Evolutionary conservation across 2,888 invertebrate genomes (phyloP).

Genomic region (Phorcus lineatus): DNA sequence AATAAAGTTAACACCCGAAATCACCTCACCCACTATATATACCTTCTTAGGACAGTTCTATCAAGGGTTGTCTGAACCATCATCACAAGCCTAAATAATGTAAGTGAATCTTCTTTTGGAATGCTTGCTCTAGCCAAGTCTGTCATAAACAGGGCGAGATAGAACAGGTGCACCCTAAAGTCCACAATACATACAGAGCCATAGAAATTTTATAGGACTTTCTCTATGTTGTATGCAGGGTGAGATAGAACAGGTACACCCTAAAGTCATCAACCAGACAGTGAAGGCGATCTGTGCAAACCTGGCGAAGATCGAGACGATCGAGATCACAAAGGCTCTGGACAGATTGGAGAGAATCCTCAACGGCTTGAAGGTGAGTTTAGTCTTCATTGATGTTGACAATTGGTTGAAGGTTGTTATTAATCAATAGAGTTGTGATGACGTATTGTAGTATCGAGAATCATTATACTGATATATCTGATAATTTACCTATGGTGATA

Average conservation of each 20-base stretch:
- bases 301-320: conserved; percentile 91
- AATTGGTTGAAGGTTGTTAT: neutral
- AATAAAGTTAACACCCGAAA: too few relatives aligned
- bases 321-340: conserved; percentile 88
- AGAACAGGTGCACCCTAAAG: too few relatives aligned
- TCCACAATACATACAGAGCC: too few relatives aligned
- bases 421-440: neutral
- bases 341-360: conserved; percentile 77
- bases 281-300: conserved; percentile 94
- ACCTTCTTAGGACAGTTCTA: too few relatives aligned
- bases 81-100: neutral
- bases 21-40: too few relatives aligned
- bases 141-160: too few relatives aligned
- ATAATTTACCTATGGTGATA: too few relatives aligned
- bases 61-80: too few relatives aligned
- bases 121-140: neutral
- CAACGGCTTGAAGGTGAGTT: conserved; percentile 34
- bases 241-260: conserved; percentile 67
- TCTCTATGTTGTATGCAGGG: conserved; percentile 43
- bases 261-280: conserved; percentile 88
- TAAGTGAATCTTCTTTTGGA: too few relatives aligned
- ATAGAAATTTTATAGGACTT: neutral
- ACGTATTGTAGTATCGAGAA: too few relatives aligned
- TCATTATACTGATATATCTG: too few relatives aligned
- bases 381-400: neutral